phyloP scores from a whole-genome alignment of 2,888 invertebrate genomes.

The Neoaliturus tenellus region DNA sequence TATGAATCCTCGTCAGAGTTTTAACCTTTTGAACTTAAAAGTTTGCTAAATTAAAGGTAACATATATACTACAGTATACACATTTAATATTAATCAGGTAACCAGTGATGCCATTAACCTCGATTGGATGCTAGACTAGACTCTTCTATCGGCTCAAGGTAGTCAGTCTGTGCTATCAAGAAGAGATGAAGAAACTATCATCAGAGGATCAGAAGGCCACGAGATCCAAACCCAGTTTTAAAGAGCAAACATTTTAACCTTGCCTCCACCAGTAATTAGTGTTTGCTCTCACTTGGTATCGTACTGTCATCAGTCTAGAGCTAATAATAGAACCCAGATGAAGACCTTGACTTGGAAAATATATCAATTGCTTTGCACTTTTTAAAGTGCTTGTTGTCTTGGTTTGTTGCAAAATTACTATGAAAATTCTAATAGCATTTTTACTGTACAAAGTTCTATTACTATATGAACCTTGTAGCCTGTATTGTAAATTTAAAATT shows the following conservation, averaged over 20 bases:
- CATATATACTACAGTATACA: no score
- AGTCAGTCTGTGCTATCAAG: not conserved
- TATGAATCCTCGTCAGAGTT: no score
- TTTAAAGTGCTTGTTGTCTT: not conserved
- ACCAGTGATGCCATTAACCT: no score
- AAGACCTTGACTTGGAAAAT: not conserved
- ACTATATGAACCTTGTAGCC: no score
- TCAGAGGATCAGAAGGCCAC: not conserved
- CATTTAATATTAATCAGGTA: no score
- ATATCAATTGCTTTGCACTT: not conserved
- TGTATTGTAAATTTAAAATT: no score
- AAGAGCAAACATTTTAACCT: conserved; percentile 14
- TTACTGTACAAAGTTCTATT: no score
- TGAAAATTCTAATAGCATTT: no score
- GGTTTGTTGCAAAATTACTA: no score
- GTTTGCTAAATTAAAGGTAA: no score
- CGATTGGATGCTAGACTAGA: no score
- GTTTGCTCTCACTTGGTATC: not conserved
- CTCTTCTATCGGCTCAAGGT: not conserved
- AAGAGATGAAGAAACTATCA: not conserved
- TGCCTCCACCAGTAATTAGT: not conserved
- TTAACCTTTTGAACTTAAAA: no score
- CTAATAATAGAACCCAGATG: not conserved
- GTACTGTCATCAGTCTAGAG: not conserved
- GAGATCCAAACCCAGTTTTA: conserved; percentile 18